These are phyloP conservation scores for Protaetia brevitarsis DNA, from an alignment of 1,140 invertebrate genomes.

Conservation along the genomic window DNA sequence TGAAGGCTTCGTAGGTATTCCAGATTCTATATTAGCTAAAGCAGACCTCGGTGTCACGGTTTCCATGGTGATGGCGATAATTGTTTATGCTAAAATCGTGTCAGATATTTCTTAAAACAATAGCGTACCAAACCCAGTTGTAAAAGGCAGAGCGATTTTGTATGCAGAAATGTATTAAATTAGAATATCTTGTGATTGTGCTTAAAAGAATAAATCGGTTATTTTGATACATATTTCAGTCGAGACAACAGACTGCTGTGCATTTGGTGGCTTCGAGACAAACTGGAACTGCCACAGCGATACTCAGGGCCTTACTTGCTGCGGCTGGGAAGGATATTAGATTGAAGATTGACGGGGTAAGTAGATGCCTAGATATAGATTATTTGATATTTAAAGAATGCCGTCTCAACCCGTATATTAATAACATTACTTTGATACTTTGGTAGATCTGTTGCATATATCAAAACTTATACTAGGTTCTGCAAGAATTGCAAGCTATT, in stretches of 20 bases:
- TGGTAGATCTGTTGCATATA: too few relatives aligned
- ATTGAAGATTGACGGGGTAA: slow-evolving; percentile 80
- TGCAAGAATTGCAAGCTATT: too few relatives aligned
- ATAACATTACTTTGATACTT: background rate
- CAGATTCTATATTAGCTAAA: background rate
- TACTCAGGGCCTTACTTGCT: slow-evolving; percentile 77
- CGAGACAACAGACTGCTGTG: slow-evolving; percentile 81
- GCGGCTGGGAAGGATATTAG: slow-evolving; percentile 86
- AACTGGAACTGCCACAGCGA: slow-evolving; percentile 85
- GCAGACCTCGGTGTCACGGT: background rate
- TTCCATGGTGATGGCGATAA: background rate
- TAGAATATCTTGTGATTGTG: background rate
- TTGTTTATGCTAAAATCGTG: slow-evolving; percentile 3
- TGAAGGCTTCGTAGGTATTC: background rate
- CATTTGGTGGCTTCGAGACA: slow-evolving; percentile 88
- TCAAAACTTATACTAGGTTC: too few relatives aligned
- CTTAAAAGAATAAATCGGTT: background rate
- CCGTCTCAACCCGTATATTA: background rate
- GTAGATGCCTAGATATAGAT: slow-evolving; percentile 43
- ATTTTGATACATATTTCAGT: slow-evolving; percentile 49
- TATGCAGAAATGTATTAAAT: too few relatives aligned
- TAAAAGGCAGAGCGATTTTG: background rate
- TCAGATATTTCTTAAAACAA: background rate
- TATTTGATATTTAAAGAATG: background rate
- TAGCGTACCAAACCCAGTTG: background rate